Conservation (phyloP, 2,797 vertebrate genomes). For the Todus mexicanus region DNA sequence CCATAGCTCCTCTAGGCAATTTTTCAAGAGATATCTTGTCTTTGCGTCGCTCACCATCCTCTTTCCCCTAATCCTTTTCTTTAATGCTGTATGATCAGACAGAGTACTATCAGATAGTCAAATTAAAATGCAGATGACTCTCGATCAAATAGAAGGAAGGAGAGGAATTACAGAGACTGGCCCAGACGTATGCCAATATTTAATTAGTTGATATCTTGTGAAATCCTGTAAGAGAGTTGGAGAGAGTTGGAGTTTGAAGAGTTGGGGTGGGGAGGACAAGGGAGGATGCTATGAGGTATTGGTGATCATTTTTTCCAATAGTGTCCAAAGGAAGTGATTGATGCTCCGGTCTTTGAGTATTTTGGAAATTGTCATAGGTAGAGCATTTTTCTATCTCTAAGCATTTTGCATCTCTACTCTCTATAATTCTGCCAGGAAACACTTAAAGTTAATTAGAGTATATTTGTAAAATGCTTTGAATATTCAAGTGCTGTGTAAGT, state of each 20-base stretch:
- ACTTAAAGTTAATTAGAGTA: conserved; percentile 15
- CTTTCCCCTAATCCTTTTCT: not conserved
- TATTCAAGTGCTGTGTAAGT: not conserved
- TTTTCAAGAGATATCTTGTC: not conserved
- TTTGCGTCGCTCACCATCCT: not conserved
- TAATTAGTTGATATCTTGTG: conserved; percentile 2
- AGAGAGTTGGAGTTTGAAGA: no score
- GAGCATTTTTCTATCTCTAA: not conserved
- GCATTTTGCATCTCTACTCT: not conserved
- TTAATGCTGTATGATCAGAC: not conserved
- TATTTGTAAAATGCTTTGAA: conserved; percentile 28
- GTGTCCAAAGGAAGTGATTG: not conserved
- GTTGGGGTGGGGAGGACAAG: not conserved
- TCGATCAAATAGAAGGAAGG: conserved; percentile 10
- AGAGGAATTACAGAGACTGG: not conserved
- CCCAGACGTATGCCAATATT: not conserved
- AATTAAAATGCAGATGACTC: not conserved
- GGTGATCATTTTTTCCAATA: not conserved
- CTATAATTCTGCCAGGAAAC: conserved; percentile 17
- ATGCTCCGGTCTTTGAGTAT: not conserved
- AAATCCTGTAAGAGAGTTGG: not conserved
- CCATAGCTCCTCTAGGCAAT: not conserved
- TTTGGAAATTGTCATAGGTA: not conserved
- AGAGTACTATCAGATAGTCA: conserved; percentile 3
- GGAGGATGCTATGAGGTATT: not conserved